Conservation (phyloP, 2,888 invertebrate genomes). For the Chrysotoxum bicinctum region DNA sequence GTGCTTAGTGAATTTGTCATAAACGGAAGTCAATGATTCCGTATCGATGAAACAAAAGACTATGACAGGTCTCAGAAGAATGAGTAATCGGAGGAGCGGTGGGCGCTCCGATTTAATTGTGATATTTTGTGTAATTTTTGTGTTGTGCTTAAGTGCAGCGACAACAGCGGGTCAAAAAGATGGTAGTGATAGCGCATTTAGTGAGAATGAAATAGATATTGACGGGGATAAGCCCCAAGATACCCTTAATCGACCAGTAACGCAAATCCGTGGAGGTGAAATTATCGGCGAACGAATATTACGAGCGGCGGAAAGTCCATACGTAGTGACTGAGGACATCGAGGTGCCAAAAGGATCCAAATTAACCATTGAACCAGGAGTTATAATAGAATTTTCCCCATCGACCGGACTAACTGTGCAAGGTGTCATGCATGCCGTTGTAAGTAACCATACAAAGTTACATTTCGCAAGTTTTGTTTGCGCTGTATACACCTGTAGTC, state of each 20-base stretch:
- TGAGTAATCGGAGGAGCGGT: constrained; percentile 63
- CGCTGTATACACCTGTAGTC: constrained; percentile 48
- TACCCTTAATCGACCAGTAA: constrained; percentile 68
- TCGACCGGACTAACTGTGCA: constrained; percentile 96
- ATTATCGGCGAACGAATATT: constrained; percentile 79
- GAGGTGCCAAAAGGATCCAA: constrained; percentile 90
- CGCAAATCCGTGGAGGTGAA: constrained; percentile 79
- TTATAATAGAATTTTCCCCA: constrained; percentile 93
- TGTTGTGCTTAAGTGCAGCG: background rate
- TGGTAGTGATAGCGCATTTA: constrained; percentile 40
- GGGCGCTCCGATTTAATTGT: constrained; percentile 47
- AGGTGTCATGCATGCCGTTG: constrained; percentile 94
- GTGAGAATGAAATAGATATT: constrained; percentile 66
- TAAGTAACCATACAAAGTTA: constrained; percentile 83
- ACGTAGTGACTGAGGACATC: constrained; percentile 90
- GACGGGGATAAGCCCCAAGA: constrained; percentile 49
- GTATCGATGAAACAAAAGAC: constrained; percentile 47
- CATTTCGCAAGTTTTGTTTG: background rate
- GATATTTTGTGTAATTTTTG: constrained; percentile 55
- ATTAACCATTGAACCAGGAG: constrained; percentile 94
- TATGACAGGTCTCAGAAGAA: constrained; percentile 52
- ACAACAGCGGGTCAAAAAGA: constrained; percentile 37
- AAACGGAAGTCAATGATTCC: constrained; percentile 59
- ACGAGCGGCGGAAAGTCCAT: constrained; percentile 85
- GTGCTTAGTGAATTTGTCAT: constrained; percentile 47